These are phyloP conservation scores for Lethenteron camtschaticum DNA, from an alignment of 2,113 vertebrate genomes.

Conservation along the genomic window DNA sequence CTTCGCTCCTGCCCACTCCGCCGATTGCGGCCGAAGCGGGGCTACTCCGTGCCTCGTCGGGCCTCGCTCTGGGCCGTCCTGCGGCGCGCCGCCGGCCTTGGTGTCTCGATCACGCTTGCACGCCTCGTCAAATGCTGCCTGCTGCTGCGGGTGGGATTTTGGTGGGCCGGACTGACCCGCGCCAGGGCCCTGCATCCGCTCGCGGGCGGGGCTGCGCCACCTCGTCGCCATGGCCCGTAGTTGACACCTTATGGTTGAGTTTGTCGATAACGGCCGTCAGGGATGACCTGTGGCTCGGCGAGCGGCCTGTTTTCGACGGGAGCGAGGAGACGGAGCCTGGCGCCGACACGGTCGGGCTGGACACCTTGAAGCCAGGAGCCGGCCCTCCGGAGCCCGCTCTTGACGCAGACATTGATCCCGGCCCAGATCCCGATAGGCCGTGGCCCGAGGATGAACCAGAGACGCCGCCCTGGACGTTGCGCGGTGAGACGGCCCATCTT, in stretches of 20 bases:
- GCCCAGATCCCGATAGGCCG: no score
- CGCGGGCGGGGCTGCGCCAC: conserved; percentile 13
- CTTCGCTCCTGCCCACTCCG: no score
- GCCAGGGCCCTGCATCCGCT: no score
- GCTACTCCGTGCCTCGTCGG: not conserved
- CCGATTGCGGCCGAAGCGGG: no score
- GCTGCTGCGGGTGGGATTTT: not conserved
- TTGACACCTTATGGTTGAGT: conserved; percentile 74
- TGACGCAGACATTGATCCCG: conserved; percentile 18
- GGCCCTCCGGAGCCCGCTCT: conserved; percentile 51
- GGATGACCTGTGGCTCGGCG: conserved; percentile 92
- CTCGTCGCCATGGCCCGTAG: conserved; percentile 55
- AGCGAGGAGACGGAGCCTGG: conserved; percentile 19
- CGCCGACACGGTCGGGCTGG: conserved; percentile 15
- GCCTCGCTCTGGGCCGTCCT: not conserved
- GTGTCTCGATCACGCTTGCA: not conserved
- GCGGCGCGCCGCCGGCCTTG: not conserved
- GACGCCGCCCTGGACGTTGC: conserved; percentile 34
- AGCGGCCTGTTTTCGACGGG: conserved; percentile 78
- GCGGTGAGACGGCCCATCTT: conserved; percentile 50
- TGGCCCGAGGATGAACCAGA: conserved; percentile 26
- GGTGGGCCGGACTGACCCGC: not conserved
- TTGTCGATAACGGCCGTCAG: conserved; percentile 94
- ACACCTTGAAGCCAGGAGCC: conserved; percentile 33
- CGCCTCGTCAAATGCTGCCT: not conserved